phyloP scores from a whole-genome alignment of 2,888 invertebrate genomes.

The Cantharis rufa region DNA sequence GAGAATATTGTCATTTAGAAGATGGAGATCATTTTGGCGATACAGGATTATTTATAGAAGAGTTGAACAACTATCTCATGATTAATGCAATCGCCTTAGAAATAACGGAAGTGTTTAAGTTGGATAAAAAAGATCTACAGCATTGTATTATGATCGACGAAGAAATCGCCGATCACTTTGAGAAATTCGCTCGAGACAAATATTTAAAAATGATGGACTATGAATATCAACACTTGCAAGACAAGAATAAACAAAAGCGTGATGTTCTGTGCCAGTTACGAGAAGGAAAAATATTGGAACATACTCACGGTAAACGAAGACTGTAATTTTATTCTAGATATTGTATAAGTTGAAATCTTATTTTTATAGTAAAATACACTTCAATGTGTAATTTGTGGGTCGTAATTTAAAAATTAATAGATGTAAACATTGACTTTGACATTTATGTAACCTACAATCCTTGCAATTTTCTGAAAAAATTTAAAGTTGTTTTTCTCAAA shows the following conservation, averaged over 20 bases:
- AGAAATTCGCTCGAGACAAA: slow-evolving; percentile 49
- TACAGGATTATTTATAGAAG: slow-evolving; percentile 42
- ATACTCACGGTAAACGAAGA: slow-evolving; percentile 15
- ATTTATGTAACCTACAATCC: no score
- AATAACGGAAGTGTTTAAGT: slow-evolving; percentile 47
- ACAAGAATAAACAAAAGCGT: background rate
- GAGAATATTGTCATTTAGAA: slow-evolving; percentile 59
- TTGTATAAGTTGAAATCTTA: no score
- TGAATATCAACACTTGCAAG: background rate
- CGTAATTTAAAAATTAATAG: no score
- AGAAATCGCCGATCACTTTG: slow-evolving; percentile 50
- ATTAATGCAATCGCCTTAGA: slow-evolving; percentile 44
- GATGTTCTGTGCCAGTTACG: slow-evolving; percentile 33
- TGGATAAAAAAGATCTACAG: slow-evolving; percentile 39
- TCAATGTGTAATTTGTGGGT: no score
- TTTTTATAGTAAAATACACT: no score
- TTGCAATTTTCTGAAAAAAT: no score
- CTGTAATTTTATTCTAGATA: background rate
- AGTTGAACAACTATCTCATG: slow-evolving; percentile 25
- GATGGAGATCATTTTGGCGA: slow-evolving; percentile 60
- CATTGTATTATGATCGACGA: slow-evolving; percentile 44
- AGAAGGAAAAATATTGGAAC: slow-evolving; percentile 34
- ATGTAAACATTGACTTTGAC: no score
- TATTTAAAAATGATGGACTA: slow-evolving; percentile 18
- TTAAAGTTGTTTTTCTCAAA: no score